Evolutionary conservation across 2,888 invertebrate genomes (phyloP).

Genomic region (Drosophila subquinaria): DNA sequence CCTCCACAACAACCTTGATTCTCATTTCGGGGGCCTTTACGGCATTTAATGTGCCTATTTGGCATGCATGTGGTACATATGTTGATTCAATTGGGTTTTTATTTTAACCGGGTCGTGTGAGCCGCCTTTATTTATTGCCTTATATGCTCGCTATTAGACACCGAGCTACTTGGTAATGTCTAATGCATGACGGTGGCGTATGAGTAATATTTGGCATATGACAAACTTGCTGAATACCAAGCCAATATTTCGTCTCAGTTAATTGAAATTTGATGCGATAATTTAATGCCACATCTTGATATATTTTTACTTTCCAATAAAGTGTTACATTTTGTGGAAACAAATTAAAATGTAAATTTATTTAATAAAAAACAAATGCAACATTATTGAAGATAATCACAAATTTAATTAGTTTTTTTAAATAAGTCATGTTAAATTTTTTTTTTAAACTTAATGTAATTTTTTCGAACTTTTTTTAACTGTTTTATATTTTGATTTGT

Average conservation of each 20-base stretch:
- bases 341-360: neutral
- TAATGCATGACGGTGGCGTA: constrained; percentile 57
- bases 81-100: constrained; percentile 27
- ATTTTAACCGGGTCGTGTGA: constrained; percentile 14
- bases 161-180: constrained; percentile 26
- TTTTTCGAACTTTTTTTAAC: too few relatives aligned
- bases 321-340: too few relatives aligned
- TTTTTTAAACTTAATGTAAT: too few relatives aligned
- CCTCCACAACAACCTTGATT: constrained; percentile 15
- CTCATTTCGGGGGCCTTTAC: constrained; percentile 15
- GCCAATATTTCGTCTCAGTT: neutral
- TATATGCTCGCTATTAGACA: constrained; percentile 21
- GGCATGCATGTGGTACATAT: constrained; percentile 14
- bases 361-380: neutral
- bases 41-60: constrained; percentile 22
- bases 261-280: neutral
- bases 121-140: constrained; percentile 33
- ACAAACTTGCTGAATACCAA: constrained; percentile 10
- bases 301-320: neutral
- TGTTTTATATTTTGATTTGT: too few relatives aligned
- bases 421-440: too few relatives aligned
- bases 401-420: neutral
- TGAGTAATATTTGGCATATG: constrained; percentile 71
- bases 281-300: neutral
- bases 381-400: neutral